Evolutionary conservation across 2,113 vertebrate genomes (phyloP), one percentile per base, ranked within the genome.

Genomic region (Phalacrocorax brasilianus): DNA sequence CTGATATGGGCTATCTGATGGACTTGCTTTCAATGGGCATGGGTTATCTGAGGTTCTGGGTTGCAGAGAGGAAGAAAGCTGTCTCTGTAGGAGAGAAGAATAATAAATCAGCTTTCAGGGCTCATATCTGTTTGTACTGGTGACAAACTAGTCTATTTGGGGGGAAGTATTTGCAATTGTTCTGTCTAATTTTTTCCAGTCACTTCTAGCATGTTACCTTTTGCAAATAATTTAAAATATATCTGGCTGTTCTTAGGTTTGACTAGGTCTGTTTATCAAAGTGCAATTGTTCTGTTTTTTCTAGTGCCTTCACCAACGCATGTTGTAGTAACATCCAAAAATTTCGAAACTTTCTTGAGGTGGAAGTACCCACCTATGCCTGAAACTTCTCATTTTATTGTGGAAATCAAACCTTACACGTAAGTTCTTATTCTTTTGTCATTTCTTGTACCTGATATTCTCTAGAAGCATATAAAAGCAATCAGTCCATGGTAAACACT

Each of bases 241-340:
- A 40, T 55, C 72, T 73, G 20, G 5, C 14, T 59, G 6, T 73
- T 85, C 12, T 63, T 73, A 27, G 12, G 18, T 65, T 85, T 94
- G 9, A n/a, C 38, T 65, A 47, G 17, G 26, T 76, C 40, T 67
- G 8, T 89, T 71, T 72, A 35, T 92, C 35, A 56, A 83, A 87
- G 32, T 88, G 28, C 28, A 42, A 8, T 76, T 83, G 9, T 87
- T 73, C 27, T 93, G 0, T 91, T 89, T 86, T 24, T 93, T 97
- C 40, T 87, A 98, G 98, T 98, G 74, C 96, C 96, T 91, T 12
- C 28, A 33, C 98, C 98, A 65, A 76, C 32, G 0, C 91, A 86
- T 32, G 14, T 96, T 50, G 28, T 1, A 44, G 33, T 98, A 80
- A 61, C 47, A 35, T 97, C 98, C 1, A 56, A 96, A 75, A 97